phyloP scores from a whole-genome alignment of 2,113 vertebrate species.

The Lanius collurio region DNA sequence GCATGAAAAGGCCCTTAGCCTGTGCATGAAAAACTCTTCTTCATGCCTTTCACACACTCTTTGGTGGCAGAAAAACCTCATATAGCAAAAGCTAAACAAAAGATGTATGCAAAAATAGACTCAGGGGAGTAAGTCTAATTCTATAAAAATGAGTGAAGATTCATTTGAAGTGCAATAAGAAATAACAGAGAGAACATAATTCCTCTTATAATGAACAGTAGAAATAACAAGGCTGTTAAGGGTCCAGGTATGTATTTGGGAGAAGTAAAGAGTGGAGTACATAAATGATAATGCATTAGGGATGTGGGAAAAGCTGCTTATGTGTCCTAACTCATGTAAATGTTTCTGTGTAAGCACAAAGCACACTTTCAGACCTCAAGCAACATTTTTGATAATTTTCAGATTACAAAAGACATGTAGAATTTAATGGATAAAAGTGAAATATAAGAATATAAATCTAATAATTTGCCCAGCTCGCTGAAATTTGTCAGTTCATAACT shows the following conservation, averaged over 20 bases:
- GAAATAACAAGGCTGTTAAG: neutral
- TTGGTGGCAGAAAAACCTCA: neutral
- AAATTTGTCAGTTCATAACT: neutral
- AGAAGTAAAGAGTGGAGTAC: neutral
- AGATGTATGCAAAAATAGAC: neutral
- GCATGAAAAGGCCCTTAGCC: neutral
- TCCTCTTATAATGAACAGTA: neutral
- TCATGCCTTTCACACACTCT: neutral
- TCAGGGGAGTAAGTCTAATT: neutral
- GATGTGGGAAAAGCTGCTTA: neutral
- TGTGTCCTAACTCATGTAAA: neutral
- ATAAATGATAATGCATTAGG: neutral
- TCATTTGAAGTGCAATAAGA: neutral
- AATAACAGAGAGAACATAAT: neutral
- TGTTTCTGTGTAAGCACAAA: neutral
- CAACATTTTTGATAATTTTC: neutral
- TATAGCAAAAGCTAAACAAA: neutral
- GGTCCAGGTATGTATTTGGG: neutral
- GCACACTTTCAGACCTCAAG: neutral
- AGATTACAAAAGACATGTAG: neutral
- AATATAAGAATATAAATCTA: neutral
- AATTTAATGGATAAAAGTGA: neutral
- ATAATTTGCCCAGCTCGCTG: neutral
- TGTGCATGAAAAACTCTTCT: neutral
- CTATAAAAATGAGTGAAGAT: neutral